Evolutionary conservation across 2,113 vertebrate genomes (phyloP).

Genomic region (Marmota flaviventris): DNA sequence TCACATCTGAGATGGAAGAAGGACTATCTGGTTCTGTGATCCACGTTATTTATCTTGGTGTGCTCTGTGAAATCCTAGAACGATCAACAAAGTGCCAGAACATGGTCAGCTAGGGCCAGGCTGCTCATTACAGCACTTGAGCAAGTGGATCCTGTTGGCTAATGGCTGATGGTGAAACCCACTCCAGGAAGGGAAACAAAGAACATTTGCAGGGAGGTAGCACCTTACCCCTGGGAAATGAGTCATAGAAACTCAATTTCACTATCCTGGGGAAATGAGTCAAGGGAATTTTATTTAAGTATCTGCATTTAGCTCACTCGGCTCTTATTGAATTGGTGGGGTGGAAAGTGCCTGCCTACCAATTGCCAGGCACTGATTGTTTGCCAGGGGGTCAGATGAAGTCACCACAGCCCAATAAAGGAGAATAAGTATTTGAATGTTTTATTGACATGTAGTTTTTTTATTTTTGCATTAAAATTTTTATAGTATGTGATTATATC

Average conservation of each 20-base stretch:
- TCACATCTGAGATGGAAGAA: background rate
- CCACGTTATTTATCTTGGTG: too few relatives aligned
- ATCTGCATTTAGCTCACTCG: background rate
- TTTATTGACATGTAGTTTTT: background rate
- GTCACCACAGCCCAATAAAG: background rate
- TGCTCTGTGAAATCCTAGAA: background rate
- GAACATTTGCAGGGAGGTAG: background rate
- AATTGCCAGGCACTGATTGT: background rate
- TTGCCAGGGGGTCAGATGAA: background rate
- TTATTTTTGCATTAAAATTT: background rate
- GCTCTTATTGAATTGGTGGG: background rate
- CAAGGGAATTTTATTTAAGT: background rate
- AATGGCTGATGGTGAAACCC: background rate
- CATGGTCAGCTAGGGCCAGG: rapidly evolving
- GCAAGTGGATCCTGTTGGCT: background rate
- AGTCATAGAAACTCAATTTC: background rate
- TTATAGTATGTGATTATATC: background rate
- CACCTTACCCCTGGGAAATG: background rate
- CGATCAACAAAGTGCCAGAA: background rate
- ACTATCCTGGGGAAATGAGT: background rate
- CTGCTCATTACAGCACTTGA: background rate
- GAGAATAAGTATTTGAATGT: background rate
- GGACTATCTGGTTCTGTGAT: background rate
- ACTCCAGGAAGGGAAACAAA: background rate
- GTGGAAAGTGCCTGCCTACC: background rate